A percentile compares a stretch with the other conserved stretches of the same genome.
Evolutionary conservation across 2,888 invertebrate genomes (phyloP).

Genomic region (Andrena praecox): DNA sequence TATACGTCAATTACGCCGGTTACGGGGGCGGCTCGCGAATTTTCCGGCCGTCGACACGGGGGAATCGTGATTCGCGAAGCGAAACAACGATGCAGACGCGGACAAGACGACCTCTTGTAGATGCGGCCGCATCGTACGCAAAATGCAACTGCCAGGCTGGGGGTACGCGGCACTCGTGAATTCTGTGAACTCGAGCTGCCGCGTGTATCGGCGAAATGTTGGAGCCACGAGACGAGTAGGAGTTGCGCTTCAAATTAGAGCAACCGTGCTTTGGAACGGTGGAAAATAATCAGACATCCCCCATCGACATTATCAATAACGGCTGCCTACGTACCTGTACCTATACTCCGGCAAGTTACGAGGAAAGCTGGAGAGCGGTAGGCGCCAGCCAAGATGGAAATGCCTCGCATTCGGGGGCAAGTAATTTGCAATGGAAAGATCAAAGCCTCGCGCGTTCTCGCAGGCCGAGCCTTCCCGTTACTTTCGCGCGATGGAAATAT

Average conservation of each 20-base stretch:
- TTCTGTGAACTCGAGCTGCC: too few relatives aligned
- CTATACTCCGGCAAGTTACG: too few relatives aligned
- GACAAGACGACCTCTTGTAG: neutral
- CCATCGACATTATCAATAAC: neutral
- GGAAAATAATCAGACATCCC: conserved; percentile 12
- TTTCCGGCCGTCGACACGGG: neutral
- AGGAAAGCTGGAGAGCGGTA: neutral
- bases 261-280: too few relatives aligned
- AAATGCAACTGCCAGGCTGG: neutral
- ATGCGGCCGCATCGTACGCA: neutral
- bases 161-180: too few relatives aligned
- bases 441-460: conserved; percentile 34
- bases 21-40: conserved; percentile 19
- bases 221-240: too few relatives aligned
- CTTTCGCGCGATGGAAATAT: conserved; percentile 36
- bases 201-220: too few relatives aligned
- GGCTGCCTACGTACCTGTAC: neutral
- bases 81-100: neutral
- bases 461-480: neutral
- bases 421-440: conserved; percentile 50
- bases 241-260: too few relatives aligned
- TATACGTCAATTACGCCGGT: conserved; percentile 42
- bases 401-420: conserved; percentile 12
- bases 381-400: conserved; percentile 20
- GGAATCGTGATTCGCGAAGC: conserved; percentile 24